A percentile compares a stretch with the other conserved stretches of the same genome.
These are phyloP conservation scores for Pleuronectes platessa DNA, from an alignment of 2,113 vertebrate species.

Conservation along the genomic window DNA sequence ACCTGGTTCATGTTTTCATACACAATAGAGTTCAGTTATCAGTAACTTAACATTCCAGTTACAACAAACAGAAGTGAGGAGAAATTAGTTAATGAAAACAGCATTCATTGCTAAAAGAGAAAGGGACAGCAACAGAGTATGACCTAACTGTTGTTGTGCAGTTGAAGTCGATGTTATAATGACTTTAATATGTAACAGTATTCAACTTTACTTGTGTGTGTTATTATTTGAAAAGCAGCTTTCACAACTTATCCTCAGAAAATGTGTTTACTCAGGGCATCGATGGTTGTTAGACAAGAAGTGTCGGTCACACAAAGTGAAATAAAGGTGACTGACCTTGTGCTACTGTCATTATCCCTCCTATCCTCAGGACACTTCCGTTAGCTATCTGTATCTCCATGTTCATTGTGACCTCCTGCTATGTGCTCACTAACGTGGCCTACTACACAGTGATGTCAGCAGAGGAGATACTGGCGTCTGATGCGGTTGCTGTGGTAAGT, in stretches of 20 bases:
- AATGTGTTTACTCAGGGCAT: too few relatives aligned
- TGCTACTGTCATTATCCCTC: not conserved
- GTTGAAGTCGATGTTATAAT: too few relatives aligned
- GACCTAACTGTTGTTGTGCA: too few relatives aligned
- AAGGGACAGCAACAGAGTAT: too few relatives aligned
- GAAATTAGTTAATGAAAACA: too few relatives aligned
- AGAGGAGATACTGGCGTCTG: constrained; percentile 89
- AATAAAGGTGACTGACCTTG: not conserved
- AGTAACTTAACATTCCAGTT: not conserved
- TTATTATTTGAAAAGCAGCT: too few relatives aligned
- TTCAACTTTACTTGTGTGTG: too few relatives aligned
- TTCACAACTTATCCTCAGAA: too few relatives aligned
- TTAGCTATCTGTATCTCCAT: constrained; percentile 97
- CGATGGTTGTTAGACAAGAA: not conserved
- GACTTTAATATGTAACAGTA: too few relatives aligned
- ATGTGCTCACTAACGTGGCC: constrained; percentile 93
- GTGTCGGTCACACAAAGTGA: not conserved
- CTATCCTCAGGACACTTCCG: constrained; percentile 88
- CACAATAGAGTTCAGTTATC: not conserved
- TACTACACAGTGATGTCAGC: constrained; percentile 94
- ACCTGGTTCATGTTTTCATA: not conserved
- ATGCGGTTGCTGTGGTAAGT: constrained; percentile 90
- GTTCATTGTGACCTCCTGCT: constrained; percentile 91
- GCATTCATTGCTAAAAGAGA: too few relatives aligned
- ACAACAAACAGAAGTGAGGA: not conserved